A percentile compares a stretch with the other conserved stretches of the same genome.
Evolutionary conservation across 35 echinoderm and acorn worm genomes (phyloP).

Genomic region (Patiria miniata): DNA sequence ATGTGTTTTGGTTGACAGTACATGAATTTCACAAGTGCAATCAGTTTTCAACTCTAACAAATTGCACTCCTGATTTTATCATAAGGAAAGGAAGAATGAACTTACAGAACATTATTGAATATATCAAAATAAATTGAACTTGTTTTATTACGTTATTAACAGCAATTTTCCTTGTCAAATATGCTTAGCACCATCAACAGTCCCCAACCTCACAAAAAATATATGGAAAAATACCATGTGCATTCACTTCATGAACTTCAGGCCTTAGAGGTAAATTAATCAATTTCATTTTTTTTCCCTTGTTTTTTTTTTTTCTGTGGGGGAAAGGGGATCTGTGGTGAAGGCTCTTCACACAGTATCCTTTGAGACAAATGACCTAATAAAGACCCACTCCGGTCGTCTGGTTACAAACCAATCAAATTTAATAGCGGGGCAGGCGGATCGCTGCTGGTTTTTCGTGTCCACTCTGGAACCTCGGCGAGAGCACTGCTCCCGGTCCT

Average conservation of each 20-base stretch:
- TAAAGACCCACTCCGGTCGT: background rate
- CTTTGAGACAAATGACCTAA: constrained; percentile 22
- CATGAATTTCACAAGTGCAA: background rate
- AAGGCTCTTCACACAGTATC: constrained; percentile 8
- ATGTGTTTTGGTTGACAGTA: background rate
- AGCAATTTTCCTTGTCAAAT: too few relatives aligned
- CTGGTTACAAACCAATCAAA: constrained; percentile 31
- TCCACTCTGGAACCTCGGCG: background rate
- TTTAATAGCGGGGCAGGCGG: constrained; percentile 4
- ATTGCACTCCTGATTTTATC: too few relatives aligned
- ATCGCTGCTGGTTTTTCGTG: constrained; percentile 8
- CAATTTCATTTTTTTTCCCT: constrained; percentile 6
- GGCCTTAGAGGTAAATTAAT: background rate
- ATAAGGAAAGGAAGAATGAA: too few relatives aligned
- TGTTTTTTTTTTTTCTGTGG: background rate
- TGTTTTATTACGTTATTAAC: too few relatives aligned
- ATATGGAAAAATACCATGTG: too few relatives aligned
- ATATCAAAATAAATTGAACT: too few relatives aligned
- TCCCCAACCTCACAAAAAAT: too few relatives aligned
- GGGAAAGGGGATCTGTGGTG: background rate
- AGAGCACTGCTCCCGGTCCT: background rate
- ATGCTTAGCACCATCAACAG: too few relatives aligned
- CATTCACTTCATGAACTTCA: too few relatives aligned
- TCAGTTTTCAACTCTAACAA: background rate
- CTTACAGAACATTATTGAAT: too few relatives aligned